A percentile compares a stretch with the other conserved stretches of the same genome.
These are phyloP conservation scores for Rhynchomys soricoides DNA, from an alignment of 2,113 vertebrate genomes.

Conservation along the genomic window DNA sequence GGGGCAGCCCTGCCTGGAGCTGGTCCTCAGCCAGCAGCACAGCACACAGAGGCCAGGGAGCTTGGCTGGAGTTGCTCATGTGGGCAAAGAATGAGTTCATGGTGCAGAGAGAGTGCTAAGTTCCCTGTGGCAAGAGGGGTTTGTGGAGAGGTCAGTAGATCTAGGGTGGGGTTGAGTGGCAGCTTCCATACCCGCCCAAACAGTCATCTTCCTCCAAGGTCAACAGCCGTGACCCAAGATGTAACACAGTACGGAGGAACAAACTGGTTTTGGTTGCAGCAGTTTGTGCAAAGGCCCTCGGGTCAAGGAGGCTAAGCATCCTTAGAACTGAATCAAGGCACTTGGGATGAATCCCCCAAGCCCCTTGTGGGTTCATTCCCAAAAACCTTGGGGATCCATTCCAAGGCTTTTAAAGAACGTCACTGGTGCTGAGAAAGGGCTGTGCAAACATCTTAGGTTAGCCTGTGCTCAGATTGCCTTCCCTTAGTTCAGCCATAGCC, in stretches of 20 bases:
- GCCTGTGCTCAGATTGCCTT: neutral
- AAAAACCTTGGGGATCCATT: too few relatives aligned
- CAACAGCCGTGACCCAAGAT: too few relatives aligned
- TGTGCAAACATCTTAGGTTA: neutral
- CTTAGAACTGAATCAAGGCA: neutral
- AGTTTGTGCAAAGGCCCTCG: neutral
- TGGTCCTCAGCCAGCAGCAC: neutral
- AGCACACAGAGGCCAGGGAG: neutral
- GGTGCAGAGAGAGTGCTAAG: fast-evolving
- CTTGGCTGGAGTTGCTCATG: neutral
- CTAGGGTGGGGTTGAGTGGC: too few relatives aligned
- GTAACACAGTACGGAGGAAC: neutral
- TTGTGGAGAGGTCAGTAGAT: neutral
- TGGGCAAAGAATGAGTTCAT: neutral
- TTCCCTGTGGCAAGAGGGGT: neutral
- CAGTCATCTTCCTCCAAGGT: neutral
- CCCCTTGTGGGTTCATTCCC: neutral
- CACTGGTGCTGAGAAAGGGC: neutral
- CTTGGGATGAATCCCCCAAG: neutral
- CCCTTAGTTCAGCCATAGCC: neutral
- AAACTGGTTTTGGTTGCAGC: neutral
- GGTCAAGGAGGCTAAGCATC: neutral
- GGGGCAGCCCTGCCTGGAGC: neutral
- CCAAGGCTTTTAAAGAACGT: neutral
- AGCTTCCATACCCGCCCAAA: neutral